Base-by-base conservation (phyloP, 1,140 invertebrate genomes). In the Platyscapa corneri region DNA sequence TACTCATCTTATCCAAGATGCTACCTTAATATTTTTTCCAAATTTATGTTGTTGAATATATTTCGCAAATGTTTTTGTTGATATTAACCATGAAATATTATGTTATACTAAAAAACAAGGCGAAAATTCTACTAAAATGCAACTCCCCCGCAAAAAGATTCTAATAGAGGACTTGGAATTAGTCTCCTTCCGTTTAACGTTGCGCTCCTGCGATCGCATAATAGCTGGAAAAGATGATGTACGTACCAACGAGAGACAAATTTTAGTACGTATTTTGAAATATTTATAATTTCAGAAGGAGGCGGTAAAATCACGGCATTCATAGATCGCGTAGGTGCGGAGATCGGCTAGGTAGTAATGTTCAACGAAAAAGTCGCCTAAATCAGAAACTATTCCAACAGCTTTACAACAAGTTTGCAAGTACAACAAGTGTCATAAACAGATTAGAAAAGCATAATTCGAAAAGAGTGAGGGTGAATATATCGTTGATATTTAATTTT, bases 381-480 rank as follows among this genome's bases (percentile, higher is more conserved):
- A 18, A n/a, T 18, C 3, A 23, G 37, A 74, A 42, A n/a, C 18
- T 18, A 42, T 42, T 0, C 20, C 6, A 37, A 18, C 18, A 8
- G 70, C 1, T n/a, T n/a, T n/a, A n/a, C n/a, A n/a, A n/a, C n/a
- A n/a, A n/a, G 10, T n/a, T 27, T 8, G 34, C 49, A 23, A 42
- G 70, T 74, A 3, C 16, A 39, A 74, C 70, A 74, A 2, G 70
- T 37, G 32, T 42, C 14, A 74, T 3, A 0, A n/a, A n/a, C 37
- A 42, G 70, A 74, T 74, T 74, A 74, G 70, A 74, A 42, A 32
- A 74, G 37, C 37, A 74, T 74, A 74, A 74, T 74, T 74, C 14
- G 0, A 23, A 20, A 32, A 70, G 67, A 37, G 32, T 23, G 70
- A 74, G 70, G 70, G 70, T 74, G 10, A 42, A 74, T n/a, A n/a